Conservation (phyloP, 2,888 invertebrate genomes). For the Schizaphis graminum region DNA sequence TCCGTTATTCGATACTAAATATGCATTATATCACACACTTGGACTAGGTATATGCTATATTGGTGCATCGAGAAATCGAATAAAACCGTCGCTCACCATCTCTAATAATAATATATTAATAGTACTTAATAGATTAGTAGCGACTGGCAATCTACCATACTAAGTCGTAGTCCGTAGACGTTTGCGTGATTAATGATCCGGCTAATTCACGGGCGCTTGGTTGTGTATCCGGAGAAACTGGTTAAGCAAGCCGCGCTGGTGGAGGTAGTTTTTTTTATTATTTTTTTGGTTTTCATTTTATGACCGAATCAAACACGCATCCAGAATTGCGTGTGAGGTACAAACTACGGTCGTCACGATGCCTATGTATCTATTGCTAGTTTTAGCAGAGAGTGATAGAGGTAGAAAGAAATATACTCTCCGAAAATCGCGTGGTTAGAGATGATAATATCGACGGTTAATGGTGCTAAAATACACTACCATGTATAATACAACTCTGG, state of each 20-base stretch:
- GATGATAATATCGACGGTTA: background rate
- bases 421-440: background rate
- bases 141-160: background rate
- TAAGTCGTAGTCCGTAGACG: background rate
- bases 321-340: background rate
- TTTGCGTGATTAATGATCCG: slow-evolving; percentile 34
- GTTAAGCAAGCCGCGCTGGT: slow-evolving; percentile 8
- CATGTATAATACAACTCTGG: background rate
- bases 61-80: background rate
- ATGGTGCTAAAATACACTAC: background rate
- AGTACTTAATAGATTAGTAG: background rate
- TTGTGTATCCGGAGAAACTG: slow-evolving; percentile 27
- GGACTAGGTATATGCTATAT: background rate
- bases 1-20: background rate
- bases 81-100: background rate
- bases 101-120: background rate
- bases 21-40: background rate
- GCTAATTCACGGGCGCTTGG: background rate
- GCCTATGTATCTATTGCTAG: too few species aligned
- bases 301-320: background rate
- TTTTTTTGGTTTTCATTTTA: background rate
- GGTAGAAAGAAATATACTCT: background rate
- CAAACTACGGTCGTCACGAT: background rate
- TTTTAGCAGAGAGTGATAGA: background rate
- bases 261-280: background rate